phyloP scores from a whole-genome alignment of 2,888 invertebrate species.

The Campopleginae sp. region DNA sequence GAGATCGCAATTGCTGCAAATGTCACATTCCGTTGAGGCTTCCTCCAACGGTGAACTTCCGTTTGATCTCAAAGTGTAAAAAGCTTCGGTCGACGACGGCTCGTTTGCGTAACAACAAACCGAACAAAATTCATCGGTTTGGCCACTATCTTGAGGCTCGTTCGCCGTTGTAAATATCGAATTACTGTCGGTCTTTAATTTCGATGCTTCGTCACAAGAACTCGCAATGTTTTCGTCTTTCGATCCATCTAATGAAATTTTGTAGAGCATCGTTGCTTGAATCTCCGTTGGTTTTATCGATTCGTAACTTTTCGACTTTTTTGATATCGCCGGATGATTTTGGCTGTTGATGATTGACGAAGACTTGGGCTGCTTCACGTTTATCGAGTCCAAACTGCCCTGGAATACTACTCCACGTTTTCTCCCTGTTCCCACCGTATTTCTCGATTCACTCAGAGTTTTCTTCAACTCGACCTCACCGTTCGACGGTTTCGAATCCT shows the following conservation, averaged over 20 bases:
- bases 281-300: conserved; percentile 76
- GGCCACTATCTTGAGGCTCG: conserved; percentile 65
- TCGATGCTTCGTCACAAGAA: conserved; percentile 74
- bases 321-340: conserved; percentile 74
- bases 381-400: conserved; percentile 78
- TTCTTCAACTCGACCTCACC: conserved; percentile 15
- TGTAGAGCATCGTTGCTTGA: conserved; percentile 63
- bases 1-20: conserved; percentile 80
- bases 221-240: conserved; percentile 66
- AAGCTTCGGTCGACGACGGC: conserved; percentile 74
- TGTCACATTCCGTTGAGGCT: conserved; percentile 82
- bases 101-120: conserved; percentile 79
- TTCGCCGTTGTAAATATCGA: conserved; percentile 75
- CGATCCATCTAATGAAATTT: conserved; percentile 68
- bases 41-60: conserved; percentile 80
- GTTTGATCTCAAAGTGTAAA: conserved; percentile 78
- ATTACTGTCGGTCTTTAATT: conserved; percentile 74
- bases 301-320: conserved; percentile 82
- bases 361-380: conserved; percentile 68
- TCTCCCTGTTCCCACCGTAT: conserved; percentile 45
- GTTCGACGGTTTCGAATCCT: conserved; percentile 31
- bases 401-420: conserved; percentile 70
- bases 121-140: conserved; percentile 80
- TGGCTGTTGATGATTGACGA: conserved; percentile 31
- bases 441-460: conserved; percentile 7